Evolutionary conservation across 2,113 vertebrate genomes (phyloP), one percentile per base, ranked within the genome.

Genomic region (Trachemys scripta): DNA sequence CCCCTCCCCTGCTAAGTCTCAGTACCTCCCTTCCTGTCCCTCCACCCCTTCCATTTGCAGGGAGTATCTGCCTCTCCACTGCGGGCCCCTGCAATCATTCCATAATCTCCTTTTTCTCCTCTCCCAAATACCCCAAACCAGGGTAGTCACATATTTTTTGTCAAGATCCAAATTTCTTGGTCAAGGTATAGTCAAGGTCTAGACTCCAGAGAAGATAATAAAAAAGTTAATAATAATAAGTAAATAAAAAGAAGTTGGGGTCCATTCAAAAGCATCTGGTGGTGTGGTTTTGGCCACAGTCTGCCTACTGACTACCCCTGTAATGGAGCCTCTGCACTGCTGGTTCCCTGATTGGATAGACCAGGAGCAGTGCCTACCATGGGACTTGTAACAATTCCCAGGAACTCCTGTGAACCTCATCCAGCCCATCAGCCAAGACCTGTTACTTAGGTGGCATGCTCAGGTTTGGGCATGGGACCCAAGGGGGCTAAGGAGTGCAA

Each of bases 361-460:
- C 12, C 6, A 25, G 38, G 47, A 80, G 49, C 42, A 62, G 19
- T 76, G 0, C 0, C 69, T 75, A 54, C 72, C 75, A 42, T 29
- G 47, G 11, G 85, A 8, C 42, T 91, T 80, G 65, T 80, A 3
- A 0, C 38, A 1, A 22, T 89, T 88, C 88, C 49, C n/a, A 84
- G 3, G 0, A 53, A 51, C 7, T 35, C 31, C 42, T 47, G 69
- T 47, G n/a, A 51, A 4, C 25, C 22, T 87, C 42, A 85, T n/a
- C 57, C 35, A 80, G 10, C 24, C 78, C 82, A 20, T 47, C 29
- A 62, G 53, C 42, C 85, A 38, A 91, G 83, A 72, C 12, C 51
- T 10, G 79, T 82, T 54, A 38, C 9, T 3, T 4, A 38, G 25
- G 8, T 31, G 89, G 29, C 56, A 78, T 38, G 5, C 4, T 56